phyloP scores from a whole-genome alignment of 2,888 invertebrate genomes.

The Acleris holmiana region DNA sequence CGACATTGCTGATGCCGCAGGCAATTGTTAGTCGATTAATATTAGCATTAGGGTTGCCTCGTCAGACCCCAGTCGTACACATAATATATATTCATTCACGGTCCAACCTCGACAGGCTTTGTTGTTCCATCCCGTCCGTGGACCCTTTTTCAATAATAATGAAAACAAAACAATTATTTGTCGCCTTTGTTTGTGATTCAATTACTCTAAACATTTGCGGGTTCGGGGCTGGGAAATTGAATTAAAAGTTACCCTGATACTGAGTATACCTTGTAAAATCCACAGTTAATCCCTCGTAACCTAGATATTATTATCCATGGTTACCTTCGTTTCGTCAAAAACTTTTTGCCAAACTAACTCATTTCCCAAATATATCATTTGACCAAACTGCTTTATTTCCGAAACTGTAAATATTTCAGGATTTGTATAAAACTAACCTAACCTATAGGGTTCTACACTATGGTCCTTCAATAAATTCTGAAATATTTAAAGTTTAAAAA shows the following conservation, averaged over 20 bases:
- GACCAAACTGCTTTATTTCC: too few relatives aligned
- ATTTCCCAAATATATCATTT: too few relatives aligned
- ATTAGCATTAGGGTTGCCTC: neutral
- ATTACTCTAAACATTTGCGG: constrained; percentile 32
- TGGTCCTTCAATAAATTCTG: too few relatives aligned
- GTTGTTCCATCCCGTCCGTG: constrained; percentile 8
- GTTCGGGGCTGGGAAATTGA: constrained; percentile 35
- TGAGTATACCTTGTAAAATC: neutral
- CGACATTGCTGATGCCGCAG: too few relatives aligned
- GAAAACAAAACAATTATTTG: constrained; percentile 37
- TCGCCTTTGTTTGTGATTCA: constrained; percentile 31
- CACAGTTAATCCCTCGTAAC: neutral
- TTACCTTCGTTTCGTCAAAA: too few relatives aligned
- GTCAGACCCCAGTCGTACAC: neutral
- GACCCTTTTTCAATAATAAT: constrained; percentile 34
- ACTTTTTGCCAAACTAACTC: too few relatives aligned
- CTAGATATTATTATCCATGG: too few relatives aligned
- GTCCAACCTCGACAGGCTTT: neutral
- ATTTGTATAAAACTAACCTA: too few relatives aligned
- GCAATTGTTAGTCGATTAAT: too few relatives aligned
- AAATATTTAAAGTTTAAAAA: too few relatives aligned
- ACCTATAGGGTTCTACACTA: too few relatives aligned
- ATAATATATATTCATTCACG: neutral
- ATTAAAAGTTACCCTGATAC: constrained; percentile 37
- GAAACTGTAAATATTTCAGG: too few relatives aligned